Evolutionary conservation across 2,888 invertebrate species (phyloP), one percentile per base, ranked within the genome.

Genomic region (Cryptus viduatorius): DNA sequence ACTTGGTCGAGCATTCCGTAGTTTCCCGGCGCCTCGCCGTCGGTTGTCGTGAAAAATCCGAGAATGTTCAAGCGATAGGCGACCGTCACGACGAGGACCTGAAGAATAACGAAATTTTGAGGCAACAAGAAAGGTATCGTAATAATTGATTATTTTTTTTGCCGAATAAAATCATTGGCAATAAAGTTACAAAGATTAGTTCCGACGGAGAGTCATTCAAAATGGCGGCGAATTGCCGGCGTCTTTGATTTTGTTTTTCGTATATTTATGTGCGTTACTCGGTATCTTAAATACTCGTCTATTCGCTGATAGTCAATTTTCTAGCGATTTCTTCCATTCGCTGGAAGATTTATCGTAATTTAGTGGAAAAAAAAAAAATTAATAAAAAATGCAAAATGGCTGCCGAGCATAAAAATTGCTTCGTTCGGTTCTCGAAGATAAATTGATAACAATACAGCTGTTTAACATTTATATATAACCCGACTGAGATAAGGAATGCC

Each of bases 1-100:
- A 97, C 96, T 94, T 98, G 98, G 90, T 98, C 98, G 94, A 97
- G 95, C 86, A 98, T 94, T 0, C 97, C 98, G 87, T 95, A 97
- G 92, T 98, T 98, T 1, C 98, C 98, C 0, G 96, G 95, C 4
- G 97, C 96, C 92, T 96, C 97, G 5, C 96, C 96, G 90, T 97
- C 97, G 89, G 96, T 95, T 5, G 97, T 96, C 16, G 97, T 96
- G 90, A 97, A 96, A 92, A 97, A 98, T n/a, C 98, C 98, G 88
- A 98, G 96, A 86, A 98, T 96, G 92, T 96, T 97, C 67, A 98
- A 94, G 7, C 98, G 95, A 93, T 97, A 98, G 0, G 97, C 96
- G 56, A 97, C 96, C 1, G 97, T 96, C 7, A 98, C 96, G 69
- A 97, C 96, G 88, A 98, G 95, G 14, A 98, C 95, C 95, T 96